A percentile compares a stretch with the other conserved stretches of the same genome.
These are phyloP conservation scores for Diuraphis noxia DNA, from an alignment of 1,140 invertebrate genomes.

Conservation along the genomic window DNA sequence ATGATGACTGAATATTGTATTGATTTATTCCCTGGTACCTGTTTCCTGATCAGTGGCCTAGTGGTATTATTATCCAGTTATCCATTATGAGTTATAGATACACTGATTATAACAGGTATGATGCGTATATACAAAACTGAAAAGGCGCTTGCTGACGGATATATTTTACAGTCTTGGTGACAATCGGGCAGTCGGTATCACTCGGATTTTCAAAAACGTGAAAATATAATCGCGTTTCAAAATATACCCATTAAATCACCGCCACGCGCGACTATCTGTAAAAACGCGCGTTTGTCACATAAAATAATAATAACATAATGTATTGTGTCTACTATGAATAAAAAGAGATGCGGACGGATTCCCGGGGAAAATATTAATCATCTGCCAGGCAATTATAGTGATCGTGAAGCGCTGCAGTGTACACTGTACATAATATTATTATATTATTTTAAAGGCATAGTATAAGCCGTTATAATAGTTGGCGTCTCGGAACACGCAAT, in stretches of 20 bases:
- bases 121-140: too few relatives aligned
- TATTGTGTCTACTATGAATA: too few relatives aligned
- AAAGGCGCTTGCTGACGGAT: too few relatives aligned
- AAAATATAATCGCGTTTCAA: neutral
- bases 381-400: neutral
- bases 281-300: neutral
- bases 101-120: too few relatives aligned
- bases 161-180: too few relatives aligned
- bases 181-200: neutral
- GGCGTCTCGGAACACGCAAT: neutral
- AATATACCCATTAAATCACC: neutral
- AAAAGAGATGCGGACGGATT: neutral
- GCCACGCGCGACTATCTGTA: neutral
- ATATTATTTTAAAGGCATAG: neutral
- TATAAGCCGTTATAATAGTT: neutral
- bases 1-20: too few relatives aligned
- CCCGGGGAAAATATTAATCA: neutral
- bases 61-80: too few relatives aligned
- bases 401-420: neutral
- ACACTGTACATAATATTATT: neutral
- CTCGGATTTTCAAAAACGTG: neutral
- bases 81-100: too few relatives aligned
- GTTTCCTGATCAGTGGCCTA: too few relatives aligned
- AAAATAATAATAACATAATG: too few relatives aligned
- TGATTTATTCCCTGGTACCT: too few relatives aligned